These are phyloP conservation scores for Spilosoma lubricipeda DNA, from an alignment of 2,888 invertebrate genomes.

Conservation along the genomic window DNA sequence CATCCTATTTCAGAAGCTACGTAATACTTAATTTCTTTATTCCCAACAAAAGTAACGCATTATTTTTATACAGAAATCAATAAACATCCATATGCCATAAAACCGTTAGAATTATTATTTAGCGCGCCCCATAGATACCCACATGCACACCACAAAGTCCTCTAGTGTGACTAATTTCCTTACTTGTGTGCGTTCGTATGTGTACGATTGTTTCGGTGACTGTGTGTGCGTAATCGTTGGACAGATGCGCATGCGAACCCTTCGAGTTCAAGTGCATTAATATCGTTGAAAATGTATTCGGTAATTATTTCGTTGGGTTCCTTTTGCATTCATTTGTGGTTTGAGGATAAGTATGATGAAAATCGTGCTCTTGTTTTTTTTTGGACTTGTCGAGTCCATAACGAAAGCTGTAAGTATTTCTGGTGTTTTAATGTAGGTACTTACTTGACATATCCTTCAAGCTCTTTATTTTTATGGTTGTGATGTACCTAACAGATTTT, in stretches of 20 bases:
- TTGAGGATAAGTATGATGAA: not conserved
- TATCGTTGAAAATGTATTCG: constrained; percentile 56
- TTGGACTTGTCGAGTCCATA: not conserved
- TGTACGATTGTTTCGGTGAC: constrained; percentile 9
- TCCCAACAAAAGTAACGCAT: constrained; percentile 28
- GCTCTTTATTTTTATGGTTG: not conserved
- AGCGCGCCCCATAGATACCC: constrained; percentile 52
- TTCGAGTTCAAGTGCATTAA: constrained; percentile 57
- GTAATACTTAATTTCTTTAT: not conserved
- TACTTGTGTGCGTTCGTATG: not conserved
- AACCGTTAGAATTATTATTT: constrained; percentile 61
- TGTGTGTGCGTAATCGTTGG: constrained; percentile 36
- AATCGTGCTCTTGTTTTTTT: not conserved
- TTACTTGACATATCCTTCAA: not conserved
- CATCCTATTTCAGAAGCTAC: not conserved
- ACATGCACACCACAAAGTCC: constrained; percentile 26
- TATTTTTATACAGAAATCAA: constrained; percentile 38
- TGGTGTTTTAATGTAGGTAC: not conserved
- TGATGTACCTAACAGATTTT: not conserved
- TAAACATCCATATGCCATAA: constrained; percentile 54
- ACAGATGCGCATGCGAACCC: constrained; percentile 63
- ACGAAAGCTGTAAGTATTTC: not conserved
- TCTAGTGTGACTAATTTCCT: constrained; percentile 16
- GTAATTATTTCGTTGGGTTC: constrained; percentile 43
- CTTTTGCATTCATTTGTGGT: constrained; percentile 11